These are phyloP conservation scores for Lepidocolaptes lacrymiger DNA, from an alignment of 2,797 vertebrate genomes.

Conservation along the genomic window DNA sequence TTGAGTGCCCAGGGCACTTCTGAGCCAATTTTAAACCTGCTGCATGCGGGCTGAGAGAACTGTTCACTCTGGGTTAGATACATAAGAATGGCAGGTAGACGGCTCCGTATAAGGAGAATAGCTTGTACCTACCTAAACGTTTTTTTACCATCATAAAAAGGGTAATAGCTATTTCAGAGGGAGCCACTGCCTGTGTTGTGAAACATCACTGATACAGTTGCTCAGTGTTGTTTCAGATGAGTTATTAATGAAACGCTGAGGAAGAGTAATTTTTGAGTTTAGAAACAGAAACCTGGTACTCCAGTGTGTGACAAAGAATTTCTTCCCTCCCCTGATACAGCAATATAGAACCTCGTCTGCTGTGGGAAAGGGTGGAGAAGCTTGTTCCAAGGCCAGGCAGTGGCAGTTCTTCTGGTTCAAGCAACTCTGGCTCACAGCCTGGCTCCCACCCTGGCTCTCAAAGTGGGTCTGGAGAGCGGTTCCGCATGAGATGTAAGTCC, in stretches of 20 bases:
- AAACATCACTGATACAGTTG: neutral
- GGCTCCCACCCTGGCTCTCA: slow-evolving; percentile 86
- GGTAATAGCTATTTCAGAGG: neutral
- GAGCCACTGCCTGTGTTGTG: neutral
- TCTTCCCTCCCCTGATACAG: slow-evolving; percentile 58
- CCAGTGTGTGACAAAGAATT: neutral
- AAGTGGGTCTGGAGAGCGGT: slow-evolving; percentile 91
- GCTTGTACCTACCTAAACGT: neutral
- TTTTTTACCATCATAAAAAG: neutral
- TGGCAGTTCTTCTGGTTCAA: slow-evolving; percentile 92
- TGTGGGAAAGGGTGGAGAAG: slow-evolving; percentile 96
- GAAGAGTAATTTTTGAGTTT: neutral
- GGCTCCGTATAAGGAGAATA: neutral
- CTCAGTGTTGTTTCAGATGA: neutral
- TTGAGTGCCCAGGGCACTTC: neutral
- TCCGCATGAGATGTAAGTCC: slow-evolving; percentile 90
- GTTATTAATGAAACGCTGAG: neutral
- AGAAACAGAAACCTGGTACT: neutral
- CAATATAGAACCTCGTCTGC: slow-evolving; percentile 89
- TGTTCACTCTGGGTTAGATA: neutral
- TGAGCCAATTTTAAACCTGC: neutral
- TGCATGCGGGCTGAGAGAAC: neutral
- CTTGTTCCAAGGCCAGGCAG: slow-evolving; percentile 88
- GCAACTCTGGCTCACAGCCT: slow-evolving; percentile 93
- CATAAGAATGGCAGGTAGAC: neutral